phyloP scores from a whole-genome alignment of 2,888 invertebrate genomes.

The Steromphala cineraria region DNA sequence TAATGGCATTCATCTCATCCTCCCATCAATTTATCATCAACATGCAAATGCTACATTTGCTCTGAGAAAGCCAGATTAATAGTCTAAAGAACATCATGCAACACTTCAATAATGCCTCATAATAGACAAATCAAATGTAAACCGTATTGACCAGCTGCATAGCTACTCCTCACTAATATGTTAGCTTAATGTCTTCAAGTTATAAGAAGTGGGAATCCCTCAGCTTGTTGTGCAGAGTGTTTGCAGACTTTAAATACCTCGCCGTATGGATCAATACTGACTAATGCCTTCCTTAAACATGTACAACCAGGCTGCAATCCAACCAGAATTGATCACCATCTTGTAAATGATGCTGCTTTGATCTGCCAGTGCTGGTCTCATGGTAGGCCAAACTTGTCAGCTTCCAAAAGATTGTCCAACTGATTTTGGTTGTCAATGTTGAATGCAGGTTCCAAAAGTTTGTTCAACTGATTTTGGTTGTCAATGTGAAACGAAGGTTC shows the following conservation, averaged over 20 bases:
- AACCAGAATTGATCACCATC: not conserved
- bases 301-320: too few species aligned
- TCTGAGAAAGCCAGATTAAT: not conserved
- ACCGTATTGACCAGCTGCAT: not conserved
- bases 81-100: too few species aligned
- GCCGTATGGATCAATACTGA: too few species aligned
- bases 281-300: too few species aligned
- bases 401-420: not conserved
- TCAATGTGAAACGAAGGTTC: not conserved
- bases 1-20: too few species aligned
- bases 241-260: too few species aligned
- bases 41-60: not conserved
- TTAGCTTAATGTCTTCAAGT: not conserved
- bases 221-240: too few species aligned
- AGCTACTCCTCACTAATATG: constrained; percentile 1
- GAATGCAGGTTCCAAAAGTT: not conserved
- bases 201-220: not conserved
- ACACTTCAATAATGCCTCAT: not conserved
- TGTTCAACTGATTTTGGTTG: too few species aligned
- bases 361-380: not conserved
- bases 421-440: too few species aligned
- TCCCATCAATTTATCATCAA: not conserved
- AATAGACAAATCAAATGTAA: not conserved
- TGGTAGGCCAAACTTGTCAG: not conserved
- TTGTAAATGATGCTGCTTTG: not conserved